Evolutionary conservation across 1,140 invertebrate species (phyloP), one percentile per base, ranked within the genome.

Genomic region (Microplitis mediator): DNA sequence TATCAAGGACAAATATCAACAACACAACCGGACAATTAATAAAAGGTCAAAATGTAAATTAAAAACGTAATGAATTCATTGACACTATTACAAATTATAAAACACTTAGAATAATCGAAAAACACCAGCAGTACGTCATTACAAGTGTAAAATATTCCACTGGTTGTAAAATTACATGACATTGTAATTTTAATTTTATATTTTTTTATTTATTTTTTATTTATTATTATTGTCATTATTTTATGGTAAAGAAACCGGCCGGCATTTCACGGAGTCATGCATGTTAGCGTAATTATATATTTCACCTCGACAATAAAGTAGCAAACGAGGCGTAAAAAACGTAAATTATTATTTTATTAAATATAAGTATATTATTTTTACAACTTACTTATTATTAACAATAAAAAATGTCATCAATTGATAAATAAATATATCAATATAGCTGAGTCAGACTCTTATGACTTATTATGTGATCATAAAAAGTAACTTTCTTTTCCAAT

Each of bases 401-500:
- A 23, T 13, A 23, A 56, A 31, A 31, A 31, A 61, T 6, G 4
- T 31, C 32, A 31, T 31, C n/a, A n/a, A 5, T 14, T 39, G 32
- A 61, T 35, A 69, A n/a, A 9, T 36, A 54, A 54, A 45, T 34
- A 62, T 8, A 68, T 3, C 56, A 63, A 36, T 35, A 32, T n/a
- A 13, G 8, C 35, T 13, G 31, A 45, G 13, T 34, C n/a, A 23
- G 8, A 36, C 23, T 64, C 0, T 3, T 64, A 35, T 64, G 62
- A 64, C 62, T 58, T 39, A 11, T 68, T 63, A 86, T 86, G 83
- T 87, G 78, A 87, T 86, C 75, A 83, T 79, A 76, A 87, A 83
- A 65, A 84, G 76, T 73, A 85, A 82, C 84, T 86, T 86, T 84
- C 84, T 83, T 84, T 83, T 84, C 84, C 81, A 85, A 80, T 80